Conservation (phyloP, 2,113 vertebrate genomes). For the Rhadina sibilatrix region DNA sequence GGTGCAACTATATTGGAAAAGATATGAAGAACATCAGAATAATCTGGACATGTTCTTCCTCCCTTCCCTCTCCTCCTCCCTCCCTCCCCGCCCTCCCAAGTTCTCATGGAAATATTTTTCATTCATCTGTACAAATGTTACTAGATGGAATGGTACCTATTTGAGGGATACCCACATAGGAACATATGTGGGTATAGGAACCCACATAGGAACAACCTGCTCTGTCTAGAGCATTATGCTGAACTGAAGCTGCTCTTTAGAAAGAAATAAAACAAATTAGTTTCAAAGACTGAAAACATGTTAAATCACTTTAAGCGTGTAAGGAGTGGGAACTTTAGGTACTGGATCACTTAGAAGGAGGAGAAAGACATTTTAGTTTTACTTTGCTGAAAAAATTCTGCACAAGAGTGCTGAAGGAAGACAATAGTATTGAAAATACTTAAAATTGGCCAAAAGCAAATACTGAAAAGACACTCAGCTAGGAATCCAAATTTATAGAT, state of each 20-base stretch:
- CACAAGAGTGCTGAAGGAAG: background rate
- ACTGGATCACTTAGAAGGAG: background rate
- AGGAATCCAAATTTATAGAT: background rate
- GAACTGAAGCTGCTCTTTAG: background rate
- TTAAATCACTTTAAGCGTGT: background rate
- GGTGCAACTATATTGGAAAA: constrained; percentile 84
- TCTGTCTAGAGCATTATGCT: background rate
- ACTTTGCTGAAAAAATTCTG: background rate
- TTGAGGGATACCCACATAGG: background rate
- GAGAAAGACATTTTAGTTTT: background rate
- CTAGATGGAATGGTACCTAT: background rate
- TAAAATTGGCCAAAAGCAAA: background rate
- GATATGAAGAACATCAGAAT: constrained; percentile 69
- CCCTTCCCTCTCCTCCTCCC: background rate
- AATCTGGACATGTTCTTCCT: background rate
- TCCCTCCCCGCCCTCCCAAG: background rate
- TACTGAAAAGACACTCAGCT: background rate
- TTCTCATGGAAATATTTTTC: background rate
- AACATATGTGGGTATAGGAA: too few species aligned
- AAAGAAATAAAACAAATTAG: background rate
- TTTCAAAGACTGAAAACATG: background rate
- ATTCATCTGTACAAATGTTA: background rate
- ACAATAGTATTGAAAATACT: background rate
- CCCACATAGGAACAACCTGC: background rate
- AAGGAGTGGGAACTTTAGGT: background rate